Conservation (phyloP, 1,140 invertebrate species). For the Drosophila pallidifrons region DNA sequence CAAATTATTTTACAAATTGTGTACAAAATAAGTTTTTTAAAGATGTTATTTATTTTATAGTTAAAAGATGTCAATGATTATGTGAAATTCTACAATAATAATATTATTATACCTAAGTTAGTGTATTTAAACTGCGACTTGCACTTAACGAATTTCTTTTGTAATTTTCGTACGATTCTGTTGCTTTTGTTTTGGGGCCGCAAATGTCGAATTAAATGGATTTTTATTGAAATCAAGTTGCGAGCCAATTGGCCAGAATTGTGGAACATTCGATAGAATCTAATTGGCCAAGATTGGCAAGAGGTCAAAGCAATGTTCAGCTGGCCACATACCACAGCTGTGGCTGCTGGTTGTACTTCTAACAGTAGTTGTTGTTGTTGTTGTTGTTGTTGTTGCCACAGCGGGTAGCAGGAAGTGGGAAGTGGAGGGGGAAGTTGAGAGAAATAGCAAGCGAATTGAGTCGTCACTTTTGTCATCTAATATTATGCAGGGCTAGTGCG, state of each 20-base stretch:
- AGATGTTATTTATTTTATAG: no score
- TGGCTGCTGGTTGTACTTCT: no score
- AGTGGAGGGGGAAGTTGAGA: not conserved
- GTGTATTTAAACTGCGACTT: not conserved
- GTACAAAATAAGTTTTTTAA: no score
- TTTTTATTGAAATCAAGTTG: conserved; percentile 80
- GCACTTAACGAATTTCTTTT: not conserved
- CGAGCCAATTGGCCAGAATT: conserved; percentile 43
- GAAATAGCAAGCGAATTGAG: conserved; percentile 49
- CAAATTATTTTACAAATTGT: no score
- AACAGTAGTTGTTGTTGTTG: not conserved
- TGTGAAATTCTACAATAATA: no score
- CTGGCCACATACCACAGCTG: conserved; percentile 18
- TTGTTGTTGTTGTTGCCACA: not conserved
- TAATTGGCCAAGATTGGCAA: conserved; percentile 69
- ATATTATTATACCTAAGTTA: not conserved
- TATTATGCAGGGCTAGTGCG: conserved; percentile 72
- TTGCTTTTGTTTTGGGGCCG: conserved; percentile 61
- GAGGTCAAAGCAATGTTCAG: conserved; percentile 30
- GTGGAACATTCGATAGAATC: conserved; percentile 63
- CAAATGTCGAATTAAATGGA: conserved; percentile 83
- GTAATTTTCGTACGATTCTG: conserved; percentile 22
- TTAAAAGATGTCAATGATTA: no score
- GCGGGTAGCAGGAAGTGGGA: not conserved
- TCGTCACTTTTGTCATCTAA: conserved; percentile 63